phyloP scores from a whole-genome alignment of 2,113 vertebrate species.

The Ellobius talpinus region DNA sequence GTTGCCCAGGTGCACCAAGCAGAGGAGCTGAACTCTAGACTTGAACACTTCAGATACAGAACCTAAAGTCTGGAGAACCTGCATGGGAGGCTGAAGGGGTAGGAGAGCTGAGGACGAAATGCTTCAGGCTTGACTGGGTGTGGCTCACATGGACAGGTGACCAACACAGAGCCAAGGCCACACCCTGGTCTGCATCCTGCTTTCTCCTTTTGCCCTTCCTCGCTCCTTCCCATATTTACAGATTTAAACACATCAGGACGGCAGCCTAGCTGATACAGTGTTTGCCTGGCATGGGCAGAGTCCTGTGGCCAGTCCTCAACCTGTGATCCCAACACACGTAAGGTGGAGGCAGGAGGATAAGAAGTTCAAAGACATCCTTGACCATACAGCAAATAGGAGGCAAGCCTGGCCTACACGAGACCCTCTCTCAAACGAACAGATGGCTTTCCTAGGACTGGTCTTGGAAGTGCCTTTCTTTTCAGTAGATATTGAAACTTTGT shows the following conservation, averaged over 20 bases:
- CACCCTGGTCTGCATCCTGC: background rate
- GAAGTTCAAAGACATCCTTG: background rate
- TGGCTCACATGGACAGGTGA: background rate
- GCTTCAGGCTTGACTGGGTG: background rate
- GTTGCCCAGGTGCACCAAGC: background rate
- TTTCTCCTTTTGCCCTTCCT: background rate
- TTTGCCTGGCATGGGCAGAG: too few relatives aligned
- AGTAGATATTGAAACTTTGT: background rate
- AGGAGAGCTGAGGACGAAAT: background rate
- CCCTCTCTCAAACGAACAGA: background rate
- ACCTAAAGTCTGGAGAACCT: background rate
- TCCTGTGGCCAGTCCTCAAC: background rate
- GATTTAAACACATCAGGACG: background rate
- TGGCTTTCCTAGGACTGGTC: background rate
- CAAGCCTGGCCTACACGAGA: background rate
- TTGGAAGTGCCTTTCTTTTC: background rate
- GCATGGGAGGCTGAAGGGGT: too few relatives aligned
- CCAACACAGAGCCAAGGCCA: background rate
- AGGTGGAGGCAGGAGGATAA: background rate
- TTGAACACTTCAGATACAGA: background rate
- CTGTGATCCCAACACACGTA: background rate
- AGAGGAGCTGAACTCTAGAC: too few relatives aligned
- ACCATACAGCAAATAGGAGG: background rate
- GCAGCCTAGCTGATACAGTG: too few relatives aligned
- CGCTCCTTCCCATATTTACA: background rate